Conservation (phyloP, 2,797 vertebrate species). For the Gastrophryne carolinensis region DNA sequence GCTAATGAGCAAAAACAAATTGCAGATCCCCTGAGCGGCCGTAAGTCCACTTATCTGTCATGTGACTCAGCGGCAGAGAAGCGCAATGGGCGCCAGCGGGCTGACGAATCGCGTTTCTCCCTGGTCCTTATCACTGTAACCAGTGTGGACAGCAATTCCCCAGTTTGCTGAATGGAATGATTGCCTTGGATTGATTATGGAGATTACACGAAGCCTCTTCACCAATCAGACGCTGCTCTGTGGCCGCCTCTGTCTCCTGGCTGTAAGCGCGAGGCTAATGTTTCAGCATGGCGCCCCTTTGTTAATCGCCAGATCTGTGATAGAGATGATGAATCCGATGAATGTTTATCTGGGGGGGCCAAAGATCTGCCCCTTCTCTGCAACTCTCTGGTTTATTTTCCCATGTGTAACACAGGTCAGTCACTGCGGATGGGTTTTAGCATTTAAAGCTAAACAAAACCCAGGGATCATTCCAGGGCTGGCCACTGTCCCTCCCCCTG, state of each 20-base stretch:
- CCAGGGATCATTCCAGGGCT: too few species aligned
- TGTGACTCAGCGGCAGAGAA: background rate
- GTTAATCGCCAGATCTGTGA: constrained; percentile 25
- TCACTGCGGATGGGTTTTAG: too few species aligned
- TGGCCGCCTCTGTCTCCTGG: constrained; percentile 14
- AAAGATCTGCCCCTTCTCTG: too few species aligned
- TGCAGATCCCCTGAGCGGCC: background rate
- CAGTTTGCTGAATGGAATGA: constrained; percentile 25
- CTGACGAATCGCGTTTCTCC: constrained; percentile 14
- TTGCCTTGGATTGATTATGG: constrained; percentile 30
- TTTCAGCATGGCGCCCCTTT: constrained; percentile 29
- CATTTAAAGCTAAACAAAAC: too few species aligned
- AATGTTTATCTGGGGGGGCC: too few species aligned
- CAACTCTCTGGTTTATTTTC: background rate
- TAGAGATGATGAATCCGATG: constrained; percentile 17
- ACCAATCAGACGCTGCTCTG: constrained; percentile 26
- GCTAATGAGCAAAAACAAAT: background rate
- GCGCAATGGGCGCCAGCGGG: background rate
- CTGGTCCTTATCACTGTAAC: constrained; percentile 24
- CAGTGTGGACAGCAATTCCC: constrained; percentile 16
- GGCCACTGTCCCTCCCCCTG: too few species aligned
- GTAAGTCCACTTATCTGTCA: background rate
- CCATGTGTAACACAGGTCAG: too few species aligned
- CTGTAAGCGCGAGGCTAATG: constrained; percentile 24
- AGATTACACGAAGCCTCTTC: constrained; percentile 24